Evolutionary conservation across 2,113 vertebrate genomes (phyloP).

Genomic region (Canis aureus): DNA sequence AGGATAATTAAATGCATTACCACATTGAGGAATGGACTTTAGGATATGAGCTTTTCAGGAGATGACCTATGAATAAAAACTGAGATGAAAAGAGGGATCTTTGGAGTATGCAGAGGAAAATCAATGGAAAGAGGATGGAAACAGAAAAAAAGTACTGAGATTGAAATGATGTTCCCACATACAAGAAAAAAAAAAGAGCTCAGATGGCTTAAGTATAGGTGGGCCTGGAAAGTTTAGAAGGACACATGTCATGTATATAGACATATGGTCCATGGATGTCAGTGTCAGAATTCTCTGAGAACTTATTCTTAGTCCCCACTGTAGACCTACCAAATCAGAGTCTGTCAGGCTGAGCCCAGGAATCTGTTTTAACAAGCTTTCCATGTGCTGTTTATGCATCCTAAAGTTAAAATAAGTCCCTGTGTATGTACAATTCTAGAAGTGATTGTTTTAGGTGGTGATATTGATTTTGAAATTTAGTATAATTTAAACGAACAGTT

Average conservation of each 20-base stretch:
- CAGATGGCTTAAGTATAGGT: not conserved
- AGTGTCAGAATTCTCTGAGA: not conserved
- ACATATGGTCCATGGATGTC: not conserved
- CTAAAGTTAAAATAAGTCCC: not conserved
- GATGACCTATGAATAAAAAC: not conserved
- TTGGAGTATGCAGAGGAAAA: not conserved
- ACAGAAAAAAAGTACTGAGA: not conserved
- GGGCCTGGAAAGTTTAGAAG: not conserved
- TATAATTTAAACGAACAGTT: not conserved
- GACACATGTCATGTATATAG: not conserved
- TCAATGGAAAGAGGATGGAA: not conserved
- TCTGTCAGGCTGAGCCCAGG: not conserved
- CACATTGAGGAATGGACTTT: not conserved
- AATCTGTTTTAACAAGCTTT: not conserved
- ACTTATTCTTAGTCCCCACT: not conserved
- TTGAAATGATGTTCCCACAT: not conserved
- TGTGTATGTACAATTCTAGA: not conserved
- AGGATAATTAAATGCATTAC: not conserved
- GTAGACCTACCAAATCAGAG: not conserved
- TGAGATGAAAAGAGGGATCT: not conserved
- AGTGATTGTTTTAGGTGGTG: constrained; percentile 1
- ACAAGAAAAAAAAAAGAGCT: not conserved
- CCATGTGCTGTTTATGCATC: not conserved
- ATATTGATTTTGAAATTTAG: constrained; percentile 8
- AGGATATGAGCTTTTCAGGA: not conserved